phyloP scores from a whole-genome alignment of 2,888 invertebrate species.

The Ethmia dodecea region DNA sequence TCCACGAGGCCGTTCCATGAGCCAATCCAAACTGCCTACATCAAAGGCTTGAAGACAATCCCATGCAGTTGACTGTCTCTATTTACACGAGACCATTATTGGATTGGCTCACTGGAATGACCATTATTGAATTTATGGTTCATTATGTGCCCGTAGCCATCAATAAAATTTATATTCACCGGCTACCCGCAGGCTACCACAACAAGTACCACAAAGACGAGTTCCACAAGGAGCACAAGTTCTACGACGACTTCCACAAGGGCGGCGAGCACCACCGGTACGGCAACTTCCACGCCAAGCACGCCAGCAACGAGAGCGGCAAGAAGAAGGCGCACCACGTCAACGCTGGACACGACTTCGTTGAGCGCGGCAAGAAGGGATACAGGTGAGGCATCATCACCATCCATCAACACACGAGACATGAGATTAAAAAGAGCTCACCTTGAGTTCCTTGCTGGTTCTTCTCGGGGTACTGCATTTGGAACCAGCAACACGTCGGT shows the following conservation, averaged over 20 bases:
- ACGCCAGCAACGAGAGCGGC: conserved; percentile 79
- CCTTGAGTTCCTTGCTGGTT: background rate
- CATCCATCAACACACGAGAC: background rate
- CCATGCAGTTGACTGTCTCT: too few relatives aligned
- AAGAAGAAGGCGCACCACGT: conserved; percentile 82
- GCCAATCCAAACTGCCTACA: too few relatives aligned
- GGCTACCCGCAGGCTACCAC: conserved; percentile 80
- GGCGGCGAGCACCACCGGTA: conserved; percentile 83
- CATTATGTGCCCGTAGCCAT: too few relatives aligned
- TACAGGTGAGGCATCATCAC: conserved; percentile 42
- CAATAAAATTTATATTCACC: too few relatives aligned
- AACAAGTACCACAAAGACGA: conserved; percentile 89
- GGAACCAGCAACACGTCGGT: too few relatives aligned
- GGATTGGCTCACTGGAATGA: too few relatives aligned
- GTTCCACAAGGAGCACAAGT: conserved; percentile 87
- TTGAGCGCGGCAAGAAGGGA: conserved; percentile 81
- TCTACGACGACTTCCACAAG: conserved; percentile 86
- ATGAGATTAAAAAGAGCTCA: background rate
- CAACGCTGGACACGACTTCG: conserved; percentile 78
- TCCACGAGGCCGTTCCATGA: too few relatives aligned
- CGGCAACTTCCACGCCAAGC: conserved; percentile 81
- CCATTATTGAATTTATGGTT: too few relatives aligned
- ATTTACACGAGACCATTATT: too few relatives aligned
- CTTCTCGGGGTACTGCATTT: too few relatives aligned
- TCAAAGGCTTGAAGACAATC: too few relatives aligned